Evolutionary conservation across 2,888 invertebrate species (phyloP).

Genomic region (Cephalotes varians): DNA sequence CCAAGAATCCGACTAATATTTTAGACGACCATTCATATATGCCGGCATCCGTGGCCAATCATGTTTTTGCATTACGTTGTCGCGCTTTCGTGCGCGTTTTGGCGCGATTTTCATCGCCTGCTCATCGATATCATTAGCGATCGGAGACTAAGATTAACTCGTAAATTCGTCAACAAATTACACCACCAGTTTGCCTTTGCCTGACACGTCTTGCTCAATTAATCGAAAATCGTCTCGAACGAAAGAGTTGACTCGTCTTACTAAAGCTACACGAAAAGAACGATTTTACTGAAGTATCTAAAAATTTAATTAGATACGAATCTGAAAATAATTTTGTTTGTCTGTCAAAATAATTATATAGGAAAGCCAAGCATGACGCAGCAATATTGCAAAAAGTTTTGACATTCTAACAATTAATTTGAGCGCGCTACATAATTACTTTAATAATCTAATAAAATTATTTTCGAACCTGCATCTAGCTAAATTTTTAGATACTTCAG

Average conservation of each 20-base stretch:
- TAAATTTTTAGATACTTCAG: too few relatives aligned
- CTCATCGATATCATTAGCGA: not conserved
- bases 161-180: not conserved
- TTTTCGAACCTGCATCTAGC: too few relatives aligned
- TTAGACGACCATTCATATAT: conserved; percentile 41
- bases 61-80: conserved; percentile 44
- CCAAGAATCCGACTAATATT: conserved; percentile 54
- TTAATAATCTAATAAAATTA: too few relatives aligned
- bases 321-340: too few relatives aligned
- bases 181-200: not conserved
- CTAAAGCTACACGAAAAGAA: too few relatives aligned
- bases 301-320: too few relatives aligned
- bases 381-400: too few relatives aligned
- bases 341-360: too few relatives aligned
- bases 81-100: conserved; percentile 21
- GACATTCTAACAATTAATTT: too few relatives aligned
- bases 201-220: not conserved
- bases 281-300: too few relatives aligned
- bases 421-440: too few relatives aligned
- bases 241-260: not conserved
- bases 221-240: not conserved
- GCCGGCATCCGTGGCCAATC: not conserved
- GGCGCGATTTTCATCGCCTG: conserved; percentile 31
- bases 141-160: not conserved
- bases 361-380: too few relatives aligned